Evolutionary conservation across 2,888 invertebrate species (phyloP).

Genomic region (Archaeoteleia sp.): DNA sequence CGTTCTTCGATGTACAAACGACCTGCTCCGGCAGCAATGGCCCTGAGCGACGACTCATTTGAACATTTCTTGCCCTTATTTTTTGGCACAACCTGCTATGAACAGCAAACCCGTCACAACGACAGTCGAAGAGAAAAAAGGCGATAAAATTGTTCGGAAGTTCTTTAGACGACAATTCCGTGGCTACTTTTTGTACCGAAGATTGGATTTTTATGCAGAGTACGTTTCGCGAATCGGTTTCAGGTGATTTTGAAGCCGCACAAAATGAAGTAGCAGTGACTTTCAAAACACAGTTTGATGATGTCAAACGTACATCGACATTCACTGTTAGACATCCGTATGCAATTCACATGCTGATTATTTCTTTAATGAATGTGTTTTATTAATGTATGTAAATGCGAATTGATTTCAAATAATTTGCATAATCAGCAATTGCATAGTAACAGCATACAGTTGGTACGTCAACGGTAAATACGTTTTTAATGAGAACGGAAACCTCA

Average conservation of each 20-base stretch:
- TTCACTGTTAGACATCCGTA: no score
- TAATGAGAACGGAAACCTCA: slow-evolving; percentile 30
- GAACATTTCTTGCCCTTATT: slow-evolving; percentile 18
- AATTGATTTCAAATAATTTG: no score
- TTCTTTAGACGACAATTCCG: slow-evolving; percentile 9
- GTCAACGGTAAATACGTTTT: slow-evolving; percentile 29
- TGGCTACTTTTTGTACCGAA: slow-evolving; percentile 2
- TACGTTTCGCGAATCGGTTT: background rate
- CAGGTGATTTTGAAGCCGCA: slow-evolving; percentile 6
- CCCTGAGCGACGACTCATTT: slow-evolving; percentile 14
- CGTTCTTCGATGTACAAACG: slow-evolving; percentile 27
- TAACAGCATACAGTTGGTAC: slow-evolving; percentile 3
- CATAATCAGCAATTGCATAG: background rate
- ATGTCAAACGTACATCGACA: no score
- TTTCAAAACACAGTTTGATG: no score
- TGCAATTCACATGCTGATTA: no score
- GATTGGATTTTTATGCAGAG: slow-evolving; percentile 9
- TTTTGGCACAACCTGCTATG: slow-evolving; percentile 3
- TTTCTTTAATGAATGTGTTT: no score
- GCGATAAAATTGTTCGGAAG: slow-evolving; percentile 17
- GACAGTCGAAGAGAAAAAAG: slow-evolving; percentile 3
- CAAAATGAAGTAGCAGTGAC: slow-evolving; percentile 1
- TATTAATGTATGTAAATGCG: no score
- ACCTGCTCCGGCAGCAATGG: slow-evolving; percentile 14
- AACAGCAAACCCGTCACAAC: slow-evolving; percentile 14